Evolutionary conservation across 2,888 invertebrate species (phyloP), one percentile per base, ranked within the genome.

Genomic region (Cyrtodaria siliqua): DNA sequence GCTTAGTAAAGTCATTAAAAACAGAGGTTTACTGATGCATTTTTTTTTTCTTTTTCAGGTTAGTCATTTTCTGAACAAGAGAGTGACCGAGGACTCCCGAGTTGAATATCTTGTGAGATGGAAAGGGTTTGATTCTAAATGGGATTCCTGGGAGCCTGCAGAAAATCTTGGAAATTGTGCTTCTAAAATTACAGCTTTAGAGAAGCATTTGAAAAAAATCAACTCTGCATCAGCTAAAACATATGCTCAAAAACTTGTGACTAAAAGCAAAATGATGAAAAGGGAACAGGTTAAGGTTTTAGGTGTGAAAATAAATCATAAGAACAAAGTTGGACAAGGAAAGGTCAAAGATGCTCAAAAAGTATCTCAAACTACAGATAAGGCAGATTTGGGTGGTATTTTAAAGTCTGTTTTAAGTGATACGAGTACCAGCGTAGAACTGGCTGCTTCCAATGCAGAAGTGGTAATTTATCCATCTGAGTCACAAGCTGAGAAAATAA

Each of bases 61-160:
- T 44, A 83, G 85, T 26, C 64, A 74, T 24, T 69, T 88, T 24
- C 57, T 89, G 14, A 80, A 78, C 40, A 86, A 73, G 60, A 78
- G 81, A 60, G 38, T 63, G 33, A 12, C 6, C 2, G 66, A 56
- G 23, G 60, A 83, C n/a, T 68, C 60, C 12, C 74, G 60, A n/a
- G 40, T 77, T 3, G 79, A 89, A 56, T 91, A 89, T 63, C 71
- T 88, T 18, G 85, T 91, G 4, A 77, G 87, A 33, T 91, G 91
- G 90, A 89, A 86, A 77, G 87, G 87, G 12, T 91, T 87, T 57
- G 70, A 69, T 4, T 67, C 85, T 23, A 83, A 86, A 0, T 86
- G 86, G 75, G 89, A 91, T 64, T 85, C 91, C 4, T 91, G 91
- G 91, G 91, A 91, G 67, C 91, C 91, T 2, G 72, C 75, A 1